phyloP scores from a whole-genome alignment of 1,140 invertebrate species.

The Drosophila kanapiae region DNA sequence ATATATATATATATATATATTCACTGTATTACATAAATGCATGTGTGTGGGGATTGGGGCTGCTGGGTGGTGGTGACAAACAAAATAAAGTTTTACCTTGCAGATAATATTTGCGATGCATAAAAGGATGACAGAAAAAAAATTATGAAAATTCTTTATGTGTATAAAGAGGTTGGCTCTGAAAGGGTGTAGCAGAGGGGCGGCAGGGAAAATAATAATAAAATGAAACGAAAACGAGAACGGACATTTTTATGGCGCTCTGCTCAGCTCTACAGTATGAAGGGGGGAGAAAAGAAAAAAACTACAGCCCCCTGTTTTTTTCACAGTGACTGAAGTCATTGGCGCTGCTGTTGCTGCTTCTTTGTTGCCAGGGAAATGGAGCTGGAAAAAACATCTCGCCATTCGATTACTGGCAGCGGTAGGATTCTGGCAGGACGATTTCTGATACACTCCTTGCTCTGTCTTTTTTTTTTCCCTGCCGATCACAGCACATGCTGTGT shows the following conservation, averaged over 20 bases:
- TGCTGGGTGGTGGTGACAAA: slow-evolving; percentile 11
- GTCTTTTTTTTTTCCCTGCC: neutral
- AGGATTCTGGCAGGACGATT: neutral
- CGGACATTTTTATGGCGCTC: slow-evolving; percentile 56
- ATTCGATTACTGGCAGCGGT: slow-evolving; percentile 30
- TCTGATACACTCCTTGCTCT: neutral
- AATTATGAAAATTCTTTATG: slow-evolving; percentile 52
- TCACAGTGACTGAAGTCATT: slow-evolving; percentile 29
- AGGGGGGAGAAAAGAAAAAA: slow-evolving; percentile 16
- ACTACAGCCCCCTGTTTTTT: slow-evolving; percentile 34
- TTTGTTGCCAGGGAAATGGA: slow-evolving; percentile 38
- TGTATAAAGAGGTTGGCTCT: slow-evolving; percentile 12
- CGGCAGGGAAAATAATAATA: slow-evolving; percentile 42
- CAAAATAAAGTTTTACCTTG: slow-evolving; percentile 50
- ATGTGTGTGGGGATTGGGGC: neutral
- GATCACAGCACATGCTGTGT: slow-evolving; percentile 2
- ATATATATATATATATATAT: neutral
- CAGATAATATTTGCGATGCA: slow-evolving; percentile 43
- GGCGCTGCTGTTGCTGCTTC: slow-evolving; percentile 30
- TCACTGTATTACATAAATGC: slow-evolving; percentile 16
- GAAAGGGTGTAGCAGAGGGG: too few relatives aligned
- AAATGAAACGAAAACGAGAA: slow-evolving; percentile 63
- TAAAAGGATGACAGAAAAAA: slow-evolving; percentile 36
- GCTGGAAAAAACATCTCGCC: slow-evolving; percentile 33
- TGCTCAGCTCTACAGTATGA: too few relatives aligned